These are phyloP conservation scores for Noctua pronuba DNA, from an alignment of 2,888 invertebrate species.

Conservation along the genomic window DNA sequence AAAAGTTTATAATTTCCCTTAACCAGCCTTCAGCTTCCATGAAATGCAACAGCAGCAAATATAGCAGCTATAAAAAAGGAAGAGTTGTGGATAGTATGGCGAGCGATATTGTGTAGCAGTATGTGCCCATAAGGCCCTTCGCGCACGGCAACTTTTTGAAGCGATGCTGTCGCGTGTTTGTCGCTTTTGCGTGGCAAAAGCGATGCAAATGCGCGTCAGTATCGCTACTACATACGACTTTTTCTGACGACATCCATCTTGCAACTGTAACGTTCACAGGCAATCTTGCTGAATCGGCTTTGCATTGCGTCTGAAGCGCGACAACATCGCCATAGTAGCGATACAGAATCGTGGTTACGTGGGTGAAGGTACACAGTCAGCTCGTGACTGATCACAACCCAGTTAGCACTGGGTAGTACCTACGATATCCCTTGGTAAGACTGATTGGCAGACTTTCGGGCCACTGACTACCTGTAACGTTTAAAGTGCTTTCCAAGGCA, in stretches of 20 bases:
- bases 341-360: background rate
- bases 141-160: background rate
- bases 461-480: too few species aligned
- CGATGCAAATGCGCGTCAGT: too few species aligned
- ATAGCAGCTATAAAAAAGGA: constrained; percentile 32
- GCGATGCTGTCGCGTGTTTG: too few species aligned
- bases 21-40: background rate
- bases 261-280: too few species aligned
- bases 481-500: background rate
- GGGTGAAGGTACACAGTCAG: background rate
- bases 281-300: background rate
- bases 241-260: too few species aligned
- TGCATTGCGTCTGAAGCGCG: too few species aligned
- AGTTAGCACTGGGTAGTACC: background rate
- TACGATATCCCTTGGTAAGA: background rate
- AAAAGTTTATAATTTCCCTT: background rate
- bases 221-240: too few species aligned
- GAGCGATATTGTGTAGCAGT: constrained; percentile 20
- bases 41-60: constrained; percentile 7
- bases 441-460: too few species aligned
- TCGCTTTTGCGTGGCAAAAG: too few species aligned
- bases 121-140: background rate
- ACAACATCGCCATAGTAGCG: background rate
- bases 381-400: too few species aligned
- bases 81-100: constrained; percentile 22